These are phyloP conservation scores for Pyrochroa serraticornis DNA, from an alignment of 2,888 invertebrate genomes.

Conservation along the genomic window DNA sequence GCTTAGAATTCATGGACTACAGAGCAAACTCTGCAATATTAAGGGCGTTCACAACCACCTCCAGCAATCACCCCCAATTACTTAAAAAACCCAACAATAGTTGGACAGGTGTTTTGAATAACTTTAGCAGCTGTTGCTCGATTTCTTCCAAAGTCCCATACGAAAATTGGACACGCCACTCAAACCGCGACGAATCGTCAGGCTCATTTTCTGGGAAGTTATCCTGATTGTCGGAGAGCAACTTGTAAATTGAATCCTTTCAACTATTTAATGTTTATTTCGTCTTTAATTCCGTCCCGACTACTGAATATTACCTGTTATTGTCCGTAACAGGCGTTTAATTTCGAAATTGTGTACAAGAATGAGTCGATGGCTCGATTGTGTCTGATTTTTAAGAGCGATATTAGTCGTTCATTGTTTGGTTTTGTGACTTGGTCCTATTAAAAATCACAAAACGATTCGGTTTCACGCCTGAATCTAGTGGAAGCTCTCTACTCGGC, in stretches of 20 bases:
- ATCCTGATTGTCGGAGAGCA: conserved; percentile 42
- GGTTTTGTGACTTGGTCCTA: conserved; percentile 23
- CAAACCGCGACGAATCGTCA: conserved; percentile 27
- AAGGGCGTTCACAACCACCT: conserved; percentile 6
- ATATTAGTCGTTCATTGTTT: conserved; percentile 24
- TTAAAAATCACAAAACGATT: conserved; percentile 41
- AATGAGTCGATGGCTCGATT: conserved; percentile 26
- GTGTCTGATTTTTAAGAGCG: conserved; percentile 23
- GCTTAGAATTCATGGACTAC: conserved; percentile 44
- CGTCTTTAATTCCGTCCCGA: conserved; percentile 32
- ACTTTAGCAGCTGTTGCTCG: conserved; percentile 18
- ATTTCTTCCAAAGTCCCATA: conserved; percentile 11
- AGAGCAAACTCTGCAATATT: conserved; percentile 37
- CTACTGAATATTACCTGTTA: conserved; percentile 35
- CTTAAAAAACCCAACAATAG: neutral
- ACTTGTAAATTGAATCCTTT: conserved; percentile 48
- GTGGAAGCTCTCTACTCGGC: too few relatives aligned
- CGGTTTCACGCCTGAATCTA: conserved; percentile 36
- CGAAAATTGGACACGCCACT: conserved; percentile 29
- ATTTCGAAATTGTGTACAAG: conserved; percentile 27
- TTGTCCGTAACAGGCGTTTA: conserved; percentile 33
- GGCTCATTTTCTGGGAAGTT: conserved; percentile 44
- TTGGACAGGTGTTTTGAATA: conserved; percentile 20
- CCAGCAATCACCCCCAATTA: too few relatives aligned
- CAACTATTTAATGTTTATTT: conserved; percentile 39